Percentiles rank a stretch among this genome's conserved stretches.
Conservation (phyloP, 2,888 invertebrate species). For the Diadromus collaris region DNA sequence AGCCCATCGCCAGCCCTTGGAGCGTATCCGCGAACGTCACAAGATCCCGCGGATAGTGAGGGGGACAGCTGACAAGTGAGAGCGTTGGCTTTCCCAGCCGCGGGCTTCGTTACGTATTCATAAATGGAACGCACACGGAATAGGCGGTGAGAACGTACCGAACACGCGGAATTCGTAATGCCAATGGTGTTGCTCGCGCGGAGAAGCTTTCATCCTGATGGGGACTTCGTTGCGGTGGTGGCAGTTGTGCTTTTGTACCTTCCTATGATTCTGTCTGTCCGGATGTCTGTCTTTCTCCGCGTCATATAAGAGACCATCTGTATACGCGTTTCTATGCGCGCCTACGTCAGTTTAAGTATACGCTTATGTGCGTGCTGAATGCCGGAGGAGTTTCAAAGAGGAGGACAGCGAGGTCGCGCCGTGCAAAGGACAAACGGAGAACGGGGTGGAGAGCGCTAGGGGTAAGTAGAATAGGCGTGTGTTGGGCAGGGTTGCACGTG, state of each 20-base stretch:
- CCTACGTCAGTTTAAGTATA: conserved; percentile 13
- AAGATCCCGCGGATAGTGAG: conserved; percentile 1
- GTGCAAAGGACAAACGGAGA: neutral
- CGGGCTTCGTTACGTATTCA: conserved; percentile 75
- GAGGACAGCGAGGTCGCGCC: neutral
- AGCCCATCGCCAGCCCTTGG: neutral
- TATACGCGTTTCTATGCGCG: neutral
- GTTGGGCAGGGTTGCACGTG: conserved; percentile 1
- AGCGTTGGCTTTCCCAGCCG: conserved; percentile 59
- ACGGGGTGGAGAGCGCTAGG: neutral
- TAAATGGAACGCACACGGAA: conserved; percentile 74
- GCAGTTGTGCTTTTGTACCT: conserved; percentile 49
- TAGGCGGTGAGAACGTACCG: conserved; percentile 61
- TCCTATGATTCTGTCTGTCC: conserved; percentile 22
- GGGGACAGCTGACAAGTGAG: conserved; percentile 46
- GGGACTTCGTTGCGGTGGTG: conserved; percentile 45
- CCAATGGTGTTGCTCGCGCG: conserved; percentile 67
- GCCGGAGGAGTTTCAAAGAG: neutral
- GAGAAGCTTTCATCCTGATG: conserved; percentile 30
- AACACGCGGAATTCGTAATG: conserved; percentile 74
- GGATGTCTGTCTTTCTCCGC: conserved; percentile 3
- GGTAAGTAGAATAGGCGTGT: neutral
- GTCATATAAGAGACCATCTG: conserved; percentile 2
- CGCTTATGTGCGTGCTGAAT: conserved; percentile 4
- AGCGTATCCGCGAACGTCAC: conserved; percentile 20